Conservation (phyloP, 2,797 vertebrate genomes). For the Pseudochromis fuscus region DNA sequence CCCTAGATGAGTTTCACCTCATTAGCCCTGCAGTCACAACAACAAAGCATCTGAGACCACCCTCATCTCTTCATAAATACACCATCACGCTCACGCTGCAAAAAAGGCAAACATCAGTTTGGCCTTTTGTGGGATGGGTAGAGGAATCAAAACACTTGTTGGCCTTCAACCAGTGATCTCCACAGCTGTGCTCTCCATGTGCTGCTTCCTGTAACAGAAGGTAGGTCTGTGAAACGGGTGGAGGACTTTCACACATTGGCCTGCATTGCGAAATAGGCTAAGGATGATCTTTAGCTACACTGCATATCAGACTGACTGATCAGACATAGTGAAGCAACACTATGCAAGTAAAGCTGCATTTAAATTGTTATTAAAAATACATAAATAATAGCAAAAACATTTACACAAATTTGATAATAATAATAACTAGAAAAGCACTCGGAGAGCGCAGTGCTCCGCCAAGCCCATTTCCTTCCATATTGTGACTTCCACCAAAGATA, state of each 20-base stretch:
- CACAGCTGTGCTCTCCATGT: slow-evolving; percentile 72
- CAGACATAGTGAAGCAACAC: no score
- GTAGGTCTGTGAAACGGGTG: slow-evolving; percentile 16
- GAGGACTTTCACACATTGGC: slow-evolving; percentile 14
- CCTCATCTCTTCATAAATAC: slow-evolving; percentile 57
- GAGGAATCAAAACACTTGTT: slow-evolving; percentile 62
- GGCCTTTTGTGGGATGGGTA: slow-evolving; percentile 45
- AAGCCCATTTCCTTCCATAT: no score
- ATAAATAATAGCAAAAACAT: no score
- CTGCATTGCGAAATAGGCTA: slow-evolving; percentile 15
- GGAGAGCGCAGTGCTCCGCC: no score
- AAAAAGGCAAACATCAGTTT: slow-evolving; percentile 48
- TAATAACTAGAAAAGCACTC: no score
- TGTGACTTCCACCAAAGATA: no score
- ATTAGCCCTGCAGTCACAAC: slow-evolving; percentile 47
- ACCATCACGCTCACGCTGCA: slow-evolving; percentile 33
- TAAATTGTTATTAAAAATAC: no score
- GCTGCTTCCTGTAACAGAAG: slow-evolving; percentile 39
- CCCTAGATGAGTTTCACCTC: slow-evolving; percentile 32
- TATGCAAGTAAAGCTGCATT: no score
- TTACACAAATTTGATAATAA: no score
- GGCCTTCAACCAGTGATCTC: slow-evolving; percentile 50
- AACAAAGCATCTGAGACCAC: slow-evolving; percentile 61
- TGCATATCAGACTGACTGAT: no score
- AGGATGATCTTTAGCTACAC: neutral